These are phyloP conservation scores for Coelopa frigida DNA, from an alignment of 1,140 invertebrate genomes.

Conservation along the genomic window DNA sequence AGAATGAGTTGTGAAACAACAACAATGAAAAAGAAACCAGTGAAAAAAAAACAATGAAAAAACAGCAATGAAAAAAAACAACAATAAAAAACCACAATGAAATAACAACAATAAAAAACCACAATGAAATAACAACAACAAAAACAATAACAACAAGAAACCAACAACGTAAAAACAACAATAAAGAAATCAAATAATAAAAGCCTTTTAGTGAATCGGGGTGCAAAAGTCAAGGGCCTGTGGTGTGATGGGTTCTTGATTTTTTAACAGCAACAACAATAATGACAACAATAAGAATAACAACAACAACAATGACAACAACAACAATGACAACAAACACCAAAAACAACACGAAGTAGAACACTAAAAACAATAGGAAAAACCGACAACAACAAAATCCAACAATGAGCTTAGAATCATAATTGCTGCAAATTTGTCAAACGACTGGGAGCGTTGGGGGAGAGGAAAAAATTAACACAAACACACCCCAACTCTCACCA, in stretches of 20 bases:
- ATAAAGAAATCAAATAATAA: not conserved
- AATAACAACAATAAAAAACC: not conserved
- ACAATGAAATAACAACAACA: not conserved
- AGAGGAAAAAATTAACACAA: no score
- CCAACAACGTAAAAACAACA: not conserved
- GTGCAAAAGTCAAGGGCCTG: not conserved
- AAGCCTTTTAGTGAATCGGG: not conserved
- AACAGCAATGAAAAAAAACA: not conserved
- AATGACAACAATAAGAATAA: no score
- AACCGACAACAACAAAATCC: no score
- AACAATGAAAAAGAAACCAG: not conserved
- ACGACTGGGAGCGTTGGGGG: no score
- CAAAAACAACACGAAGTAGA: no score
- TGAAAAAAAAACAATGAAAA: not conserved
- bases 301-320: not conserved
- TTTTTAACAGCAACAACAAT: not conserved
- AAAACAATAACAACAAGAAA: not conserved
- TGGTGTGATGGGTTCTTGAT: not conserved
- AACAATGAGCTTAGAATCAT: no score
- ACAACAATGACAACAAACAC: no score
- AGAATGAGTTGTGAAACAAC: not conserved
- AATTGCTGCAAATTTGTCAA: not conserved
- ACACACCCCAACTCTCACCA: no score
- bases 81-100: not conserved
- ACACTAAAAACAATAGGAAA: no score